Conservation (phyloP, 2,113 vertebrate genomes). For the Ranitomeya variabilis region DNA sequence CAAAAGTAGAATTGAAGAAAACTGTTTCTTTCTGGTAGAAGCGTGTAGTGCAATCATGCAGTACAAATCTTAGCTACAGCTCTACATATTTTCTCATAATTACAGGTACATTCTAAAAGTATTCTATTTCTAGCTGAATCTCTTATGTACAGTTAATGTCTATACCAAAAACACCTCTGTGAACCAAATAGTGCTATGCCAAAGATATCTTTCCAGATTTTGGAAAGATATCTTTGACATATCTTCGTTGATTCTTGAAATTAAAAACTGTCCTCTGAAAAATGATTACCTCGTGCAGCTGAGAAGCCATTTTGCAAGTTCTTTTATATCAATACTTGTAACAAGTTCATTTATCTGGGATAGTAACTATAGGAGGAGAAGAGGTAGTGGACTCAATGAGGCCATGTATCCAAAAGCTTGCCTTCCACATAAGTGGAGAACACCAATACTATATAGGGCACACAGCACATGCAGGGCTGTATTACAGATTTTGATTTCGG, state of each 20-base stretch:
- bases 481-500: neutral
- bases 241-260: neutral
- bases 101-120: neutral
- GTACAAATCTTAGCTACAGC: neutral
- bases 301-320: too few species aligned
- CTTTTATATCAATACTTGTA: neutral
- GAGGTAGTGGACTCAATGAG: neutral
- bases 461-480: neutral
- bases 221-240: neutral
- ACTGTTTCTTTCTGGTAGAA: too few species aligned
- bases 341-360: neutral
- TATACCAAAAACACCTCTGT: too few species aligned
- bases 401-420: neutral
- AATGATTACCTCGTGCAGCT: too few species aligned
- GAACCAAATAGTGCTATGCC: too few species aligned
- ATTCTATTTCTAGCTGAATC: too few species aligned
- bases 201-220: neutral
- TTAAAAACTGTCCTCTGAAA: neutral
- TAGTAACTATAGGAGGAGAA: neutral
- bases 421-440: neutral
- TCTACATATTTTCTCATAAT: neutral
- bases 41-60: too few species aligned
- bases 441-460: neutral
- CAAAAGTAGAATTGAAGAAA: too few species aligned
- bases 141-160: too few species aligned